These are phyloP conservation scores for Lycodopsis pacificus DNA, from an alignment of 2,797 vertebrate species.

Conservation along the genomic window DNA sequence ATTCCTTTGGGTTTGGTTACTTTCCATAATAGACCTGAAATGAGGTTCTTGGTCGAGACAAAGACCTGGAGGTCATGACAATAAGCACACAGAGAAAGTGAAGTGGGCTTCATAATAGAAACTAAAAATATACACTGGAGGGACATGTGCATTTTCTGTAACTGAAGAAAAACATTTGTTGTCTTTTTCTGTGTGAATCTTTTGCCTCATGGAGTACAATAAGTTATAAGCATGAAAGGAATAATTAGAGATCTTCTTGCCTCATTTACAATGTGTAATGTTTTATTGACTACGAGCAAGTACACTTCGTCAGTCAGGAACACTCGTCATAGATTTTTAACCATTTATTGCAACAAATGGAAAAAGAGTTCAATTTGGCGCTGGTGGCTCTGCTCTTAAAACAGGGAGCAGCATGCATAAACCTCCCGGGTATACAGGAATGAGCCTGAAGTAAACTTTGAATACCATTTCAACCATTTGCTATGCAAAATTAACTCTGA, in stretches of 20 bases:
- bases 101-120: conserved; percentile 28
- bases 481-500: too few species aligned
- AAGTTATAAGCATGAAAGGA: not conserved
- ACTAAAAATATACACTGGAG: conserved; percentile 21
- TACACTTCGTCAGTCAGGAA: too few species aligned
- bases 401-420: too few species aligned
- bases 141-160: not conserved
- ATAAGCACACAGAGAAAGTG: conserved; percentile 8
- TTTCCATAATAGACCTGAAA: conserved; percentile 30
- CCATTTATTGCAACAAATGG: too few species aligned
- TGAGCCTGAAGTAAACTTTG: too few species aligned
- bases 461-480: too few species aligned
- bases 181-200: not conserved
- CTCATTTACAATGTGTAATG: not conserved
- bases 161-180: not conserved
- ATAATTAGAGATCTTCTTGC: not conserved
- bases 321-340: too few species aligned
- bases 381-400: too few species aligned
- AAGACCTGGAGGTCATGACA: conserved; percentile 33
- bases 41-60: conserved; percentile 33
- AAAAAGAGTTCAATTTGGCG: too few species aligned
- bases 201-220: not conserved
- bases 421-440: too few species aligned
- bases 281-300: not conserved
- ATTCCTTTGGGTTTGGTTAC: conserved; percentile 24